Conservation (phyloP, 1,140 invertebrate species). For the Lasioglossum baleicum region DNA sequence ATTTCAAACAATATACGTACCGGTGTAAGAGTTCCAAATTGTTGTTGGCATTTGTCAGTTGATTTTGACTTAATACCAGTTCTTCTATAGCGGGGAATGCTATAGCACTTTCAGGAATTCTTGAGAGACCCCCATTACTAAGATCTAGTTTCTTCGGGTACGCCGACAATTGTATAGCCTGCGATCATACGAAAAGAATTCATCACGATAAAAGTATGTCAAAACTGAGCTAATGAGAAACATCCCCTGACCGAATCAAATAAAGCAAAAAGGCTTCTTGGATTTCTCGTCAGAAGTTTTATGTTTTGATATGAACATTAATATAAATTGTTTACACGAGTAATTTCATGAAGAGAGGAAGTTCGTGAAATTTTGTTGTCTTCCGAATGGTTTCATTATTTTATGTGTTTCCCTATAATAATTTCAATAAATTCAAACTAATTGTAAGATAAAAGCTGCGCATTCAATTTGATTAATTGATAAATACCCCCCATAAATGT, state of each 20-base stretch:
- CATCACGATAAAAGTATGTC: not conserved
- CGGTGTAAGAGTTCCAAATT: conserved; percentile 73
- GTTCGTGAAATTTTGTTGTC: too few species aligned
- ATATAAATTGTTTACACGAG: too few species aligned
- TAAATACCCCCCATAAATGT: too few species aligned
- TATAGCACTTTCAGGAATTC: conserved; percentile 74
- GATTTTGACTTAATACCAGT: conserved; percentile 80
- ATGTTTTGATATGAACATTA: too few species aligned
- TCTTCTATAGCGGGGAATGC: conserved; percentile 79
- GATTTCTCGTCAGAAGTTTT: too few species aligned
- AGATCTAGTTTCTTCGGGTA: conserved; percentile 77
- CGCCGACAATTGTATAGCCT: conserved; percentile 77
- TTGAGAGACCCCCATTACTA: conserved; percentile 72
- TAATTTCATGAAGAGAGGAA: too few species aligned
- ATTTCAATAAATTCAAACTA: not conserved
- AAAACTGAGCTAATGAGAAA: too few species aligned
- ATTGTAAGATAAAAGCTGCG: not conserved
- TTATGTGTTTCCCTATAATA: too few species aligned
- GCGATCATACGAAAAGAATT: not conserved
- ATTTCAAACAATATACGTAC: conserved; percentile 56
- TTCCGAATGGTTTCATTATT: too few species aligned
- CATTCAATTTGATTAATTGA: too few species aligned
- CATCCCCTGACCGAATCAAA: too few species aligned
- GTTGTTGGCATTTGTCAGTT: conserved; percentile 71
- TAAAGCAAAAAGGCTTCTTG: too few species aligned